Conservation (phyloP, 2,113 vertebrate species). For the Chionodraco myersi region DNA sequence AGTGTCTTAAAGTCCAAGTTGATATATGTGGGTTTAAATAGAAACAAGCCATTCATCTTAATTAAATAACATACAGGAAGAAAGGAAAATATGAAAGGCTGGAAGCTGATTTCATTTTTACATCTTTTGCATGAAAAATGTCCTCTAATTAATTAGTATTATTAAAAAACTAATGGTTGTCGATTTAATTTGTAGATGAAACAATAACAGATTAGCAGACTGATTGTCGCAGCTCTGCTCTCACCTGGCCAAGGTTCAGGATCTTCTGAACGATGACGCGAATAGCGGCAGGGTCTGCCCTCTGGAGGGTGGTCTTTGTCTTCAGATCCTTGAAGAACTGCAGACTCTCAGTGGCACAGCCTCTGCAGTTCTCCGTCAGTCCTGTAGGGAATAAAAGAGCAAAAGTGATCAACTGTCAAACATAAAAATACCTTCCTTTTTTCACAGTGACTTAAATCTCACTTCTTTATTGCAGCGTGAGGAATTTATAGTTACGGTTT, state of each 20-base stretch:
- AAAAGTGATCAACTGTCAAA: neutral
- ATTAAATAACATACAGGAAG: too few relatives aligned
- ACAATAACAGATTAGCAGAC: too few relatives aligned
- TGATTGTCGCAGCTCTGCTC: neutral
- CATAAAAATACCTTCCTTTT: neutral
- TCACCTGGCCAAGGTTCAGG: conserved; percentile 91
- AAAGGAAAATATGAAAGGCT: too few relatives aligned
- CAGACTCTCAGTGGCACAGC: conserved; percentile 87
- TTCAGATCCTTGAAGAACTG: conserved; percentile 86
- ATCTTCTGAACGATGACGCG: conserved; percentile 81
- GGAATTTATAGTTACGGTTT: neutral
- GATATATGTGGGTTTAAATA: too few relatives aligned
- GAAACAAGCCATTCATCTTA: too few relatives aligned
- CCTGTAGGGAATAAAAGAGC: conserved; percentile 73
- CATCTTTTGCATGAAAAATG: too few relatives aligned
- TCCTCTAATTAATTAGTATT: too few relatives aligned
- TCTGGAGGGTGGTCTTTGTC: conserved; percentile 81
- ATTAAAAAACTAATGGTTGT: too few relatives aligned
- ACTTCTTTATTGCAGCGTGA: neutral
- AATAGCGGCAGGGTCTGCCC: conserved; percentile 83
- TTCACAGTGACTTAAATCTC: neutral
- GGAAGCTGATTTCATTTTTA: too few relatives aligned
- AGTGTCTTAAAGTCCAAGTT: too few relatives aligned
- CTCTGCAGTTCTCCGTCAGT: conserved; percentile 88
- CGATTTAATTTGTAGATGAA: too few relatives aligned